Evolutionary conservation across 2,888 invertebrate genomes (phyloP).

Genomic region (Euclidia mi): DNA sequence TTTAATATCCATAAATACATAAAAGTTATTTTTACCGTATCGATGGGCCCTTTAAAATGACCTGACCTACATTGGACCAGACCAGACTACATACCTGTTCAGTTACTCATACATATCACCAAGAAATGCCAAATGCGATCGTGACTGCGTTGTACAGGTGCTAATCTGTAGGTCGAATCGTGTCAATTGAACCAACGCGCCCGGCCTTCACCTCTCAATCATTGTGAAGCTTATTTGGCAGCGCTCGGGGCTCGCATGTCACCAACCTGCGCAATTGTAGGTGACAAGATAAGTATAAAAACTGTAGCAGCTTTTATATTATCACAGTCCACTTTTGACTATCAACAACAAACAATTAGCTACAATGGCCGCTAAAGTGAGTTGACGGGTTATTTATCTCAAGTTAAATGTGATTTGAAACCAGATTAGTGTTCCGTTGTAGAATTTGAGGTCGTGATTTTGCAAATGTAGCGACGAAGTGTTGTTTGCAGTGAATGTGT

Average conservation of each 20-base stretch:
- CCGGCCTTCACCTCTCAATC: conserved; percentile 43
- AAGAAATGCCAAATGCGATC: background rate
- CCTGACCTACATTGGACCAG: too few species aligned
- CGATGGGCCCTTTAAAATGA: too few species aligned
- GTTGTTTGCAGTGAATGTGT: too few species aligned
- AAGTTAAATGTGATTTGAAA: too few species aligned
- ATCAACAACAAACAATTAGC: conserved; percentile 57
- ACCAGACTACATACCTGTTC: too few species aligned
- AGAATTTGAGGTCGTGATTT: too few species aligned
- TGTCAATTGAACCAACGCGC: conserved; percentile 18
- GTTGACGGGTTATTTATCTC: background rate
- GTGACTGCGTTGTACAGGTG: conserved; percentile 8
- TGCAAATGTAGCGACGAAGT: too few species aligned
- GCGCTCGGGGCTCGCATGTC: conserved; percentile 37
- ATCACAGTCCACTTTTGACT: conserved; percentile 71
- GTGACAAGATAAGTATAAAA: conserved; percentile 74
- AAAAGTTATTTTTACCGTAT: too few species aligned
- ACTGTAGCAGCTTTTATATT: conserved; percentile 60
- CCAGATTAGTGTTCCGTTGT: too few species aligned
- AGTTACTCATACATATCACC: background rate
- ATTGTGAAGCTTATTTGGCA: conserved; percentile 22
- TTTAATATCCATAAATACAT: too few species aligned
- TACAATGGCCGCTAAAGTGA: conserved; percentile 28
- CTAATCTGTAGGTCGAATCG: conserved; percentile 14
- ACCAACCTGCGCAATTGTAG: conserved; percentile 35